Evolutionary conservation across 2,797 vertebrate genomes (phyloP).

Genomic region (Catamblyrhynchus diadema): DNA sequence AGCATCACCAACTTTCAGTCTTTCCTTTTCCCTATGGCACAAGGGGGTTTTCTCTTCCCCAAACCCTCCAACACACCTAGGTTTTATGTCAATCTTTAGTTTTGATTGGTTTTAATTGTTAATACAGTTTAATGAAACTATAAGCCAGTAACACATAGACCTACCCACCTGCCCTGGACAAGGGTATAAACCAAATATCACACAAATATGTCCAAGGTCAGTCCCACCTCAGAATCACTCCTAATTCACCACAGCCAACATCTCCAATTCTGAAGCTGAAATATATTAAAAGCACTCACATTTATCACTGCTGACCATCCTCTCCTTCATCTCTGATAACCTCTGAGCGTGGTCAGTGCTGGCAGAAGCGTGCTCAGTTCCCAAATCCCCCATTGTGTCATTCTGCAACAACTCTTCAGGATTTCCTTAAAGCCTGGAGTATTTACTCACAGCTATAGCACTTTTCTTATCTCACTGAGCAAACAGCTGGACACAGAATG

Average conservation of each 20-base stretch:
- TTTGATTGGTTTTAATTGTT: slow-evolving; percentile 48
- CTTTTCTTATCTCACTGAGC: not conserved
- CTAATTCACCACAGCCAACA: not conserved
- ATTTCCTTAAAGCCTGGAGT: not conserved
- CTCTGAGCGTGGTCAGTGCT: not conserved
- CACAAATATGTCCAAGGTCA: not conserved
- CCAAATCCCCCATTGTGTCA: not conserved
- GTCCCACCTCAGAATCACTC: not conserved
- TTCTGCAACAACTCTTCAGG: not conserved
- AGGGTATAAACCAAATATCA: not conserved
- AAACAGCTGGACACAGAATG: not conserved
- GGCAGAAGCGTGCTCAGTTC: not conserved
- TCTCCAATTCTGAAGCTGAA: not conserved
- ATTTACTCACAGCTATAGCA: not conserved
- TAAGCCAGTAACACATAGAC: not conserved
- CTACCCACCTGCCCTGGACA: not conserved
- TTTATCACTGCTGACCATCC: not conserved
- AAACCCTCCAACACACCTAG: not conserved
- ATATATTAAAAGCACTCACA: not conserved
- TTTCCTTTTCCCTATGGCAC: not conserved
- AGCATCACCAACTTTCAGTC: not conserved
- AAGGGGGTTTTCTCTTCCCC: not conserved
- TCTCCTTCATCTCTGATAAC: not conserved
- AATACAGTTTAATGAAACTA: not conserved
- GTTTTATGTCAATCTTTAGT: not conserved